These are phyloP conservation scores for Trilocha varians DNA, from an alignment of 2,888 invertebrate species.

Conservation along the genomic window DNA sequence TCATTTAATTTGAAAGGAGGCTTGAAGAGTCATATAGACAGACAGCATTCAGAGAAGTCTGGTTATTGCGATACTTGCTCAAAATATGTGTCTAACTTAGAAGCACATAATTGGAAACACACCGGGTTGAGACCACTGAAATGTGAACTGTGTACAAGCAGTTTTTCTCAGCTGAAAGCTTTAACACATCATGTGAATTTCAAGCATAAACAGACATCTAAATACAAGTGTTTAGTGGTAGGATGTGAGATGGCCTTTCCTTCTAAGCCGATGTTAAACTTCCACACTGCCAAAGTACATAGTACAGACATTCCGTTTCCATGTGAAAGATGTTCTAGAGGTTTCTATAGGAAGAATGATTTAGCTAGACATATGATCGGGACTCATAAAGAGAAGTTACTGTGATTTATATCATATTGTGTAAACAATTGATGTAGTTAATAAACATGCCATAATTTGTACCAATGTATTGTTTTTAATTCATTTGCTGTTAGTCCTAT, in stretches of 20 bases:
- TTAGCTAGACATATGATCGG: slow-evolving; percentile 51
- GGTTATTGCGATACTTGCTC: slow-evolving; percentile 63
- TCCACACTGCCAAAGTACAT: slow-evolving; percentile 50
- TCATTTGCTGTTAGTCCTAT: too few species aligned
- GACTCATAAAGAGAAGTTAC: slow-evolving; percentile 47
- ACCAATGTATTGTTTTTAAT: neutral
- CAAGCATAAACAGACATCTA: slow-evolving; percentile 45
- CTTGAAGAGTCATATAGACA: slow-evolving; percentile 63
- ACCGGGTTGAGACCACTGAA: slow-evolving; percentile 61
- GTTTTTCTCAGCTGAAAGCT: slow-evolving; percentile 41
- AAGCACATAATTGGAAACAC: slow-evolving; percentile 69
- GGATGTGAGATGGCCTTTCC: slow-evolving; percentile 47
- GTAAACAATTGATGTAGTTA: slow-evolving; percentile 1
- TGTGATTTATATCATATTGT: slow-evolving; percentile 10
- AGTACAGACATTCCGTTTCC: slow-evolving; percentile 41
- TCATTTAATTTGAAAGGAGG: slow-evolving; percentile 64
- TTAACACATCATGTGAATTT: slow-evolving; percentile 53
- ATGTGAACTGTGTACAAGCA: slow-evolving; percentile 50
- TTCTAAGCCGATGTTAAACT: slow-evolving; percentile 47
- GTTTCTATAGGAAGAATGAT: slow-evolving; percentile 59
- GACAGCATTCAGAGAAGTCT: slow-evolving; percentile 68
- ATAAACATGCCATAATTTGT: neutral
- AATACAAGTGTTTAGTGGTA: slow-evolving; percentile 40
- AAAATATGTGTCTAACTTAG: slow-evolving; percentile 67
- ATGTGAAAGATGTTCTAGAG: slow-evolving; percentile 49